Evolutionary conservation across 1,140 invertebrate species (phyloP).

Genomic region (Luehdorfia chinensis): DNA sequence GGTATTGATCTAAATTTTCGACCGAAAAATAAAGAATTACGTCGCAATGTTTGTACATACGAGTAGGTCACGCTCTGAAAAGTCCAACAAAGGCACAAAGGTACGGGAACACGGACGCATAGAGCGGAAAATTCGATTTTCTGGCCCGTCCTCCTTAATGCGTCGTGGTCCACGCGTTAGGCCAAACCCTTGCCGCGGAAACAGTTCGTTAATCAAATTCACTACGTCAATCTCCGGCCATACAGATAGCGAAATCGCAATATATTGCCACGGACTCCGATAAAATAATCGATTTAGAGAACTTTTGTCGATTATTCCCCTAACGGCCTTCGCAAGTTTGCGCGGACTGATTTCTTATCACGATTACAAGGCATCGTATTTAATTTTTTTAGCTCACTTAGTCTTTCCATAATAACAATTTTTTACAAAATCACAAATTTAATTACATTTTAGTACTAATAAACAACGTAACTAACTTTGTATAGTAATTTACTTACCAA

Average conservation of each 20-base stretch:
- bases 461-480: no score
- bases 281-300: conserved; percentile 38
- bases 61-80: conserved; percentile 60
- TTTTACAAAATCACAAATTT: no score
- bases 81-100: conserved; percentile 50
- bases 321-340: no score
- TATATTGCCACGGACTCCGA: conserved; percentile 44
- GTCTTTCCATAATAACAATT: no score
- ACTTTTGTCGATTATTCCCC: not conserved
- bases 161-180: conserved; percentile 47
- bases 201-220: conserved; percentile 62
- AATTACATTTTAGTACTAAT: no score
- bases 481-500: no score
- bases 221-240: conserved; percentile 54
- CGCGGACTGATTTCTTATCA: no score
- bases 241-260: conserved; percentile 54
- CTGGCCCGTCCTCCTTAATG: conserved; percentile 59
- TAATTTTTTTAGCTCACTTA: no score
- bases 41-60: conserved; percentile 44
- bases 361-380: no score
- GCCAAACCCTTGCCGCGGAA: conserved; percentile 56
- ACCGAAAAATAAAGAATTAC: conserved; percentile 14
- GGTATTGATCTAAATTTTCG: no score
- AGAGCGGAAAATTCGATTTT: conserved; percentile 73
- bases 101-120: conserved; percentile 37